Percentiles rank a stretch among this genome's conserved stretches.
phyloP scores from a whole-genome alignment of 2,888 invertebrate genomes.

The Tipula confusa region DNA sequence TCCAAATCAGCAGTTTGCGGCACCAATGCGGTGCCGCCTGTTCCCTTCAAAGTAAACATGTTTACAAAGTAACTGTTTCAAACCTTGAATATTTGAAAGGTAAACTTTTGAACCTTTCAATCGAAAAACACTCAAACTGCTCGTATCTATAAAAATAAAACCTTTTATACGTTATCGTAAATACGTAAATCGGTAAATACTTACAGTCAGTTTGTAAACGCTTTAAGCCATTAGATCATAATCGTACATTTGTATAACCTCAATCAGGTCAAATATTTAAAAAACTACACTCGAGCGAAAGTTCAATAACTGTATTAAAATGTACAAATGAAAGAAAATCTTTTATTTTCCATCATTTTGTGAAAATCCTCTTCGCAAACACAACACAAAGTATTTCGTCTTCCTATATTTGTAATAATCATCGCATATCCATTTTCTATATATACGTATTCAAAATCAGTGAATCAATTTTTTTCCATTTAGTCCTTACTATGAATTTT shows the following conservation, averaged over 20 bases:
- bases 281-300: not conserved
- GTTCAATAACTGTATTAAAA: not conserved
- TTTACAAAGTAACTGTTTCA: too few species aligned
- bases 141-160: too few species aligned
- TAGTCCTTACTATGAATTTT: not conserved
- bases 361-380: not conserved
- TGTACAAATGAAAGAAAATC: not conserved
- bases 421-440: not conserved
- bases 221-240: too few species aligned
- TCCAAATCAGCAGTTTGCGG: too few species aligned
- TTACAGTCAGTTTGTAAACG: too few species aligned
- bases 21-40: too few species aligned
- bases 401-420: slow-evolving; percentile 4
- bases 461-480: not conserved
- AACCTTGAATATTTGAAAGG: too few species aligned
- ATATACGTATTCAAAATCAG: not conserved
- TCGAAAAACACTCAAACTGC: too few species aligned
- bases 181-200: too few species aligned
- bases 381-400: not conserved
- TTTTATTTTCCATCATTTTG: not conserved
- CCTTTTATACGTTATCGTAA: too few species aligned
- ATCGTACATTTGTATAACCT: not conserved
- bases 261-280: not conserved
- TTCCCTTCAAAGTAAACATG: too few species aligned
- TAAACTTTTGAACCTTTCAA: too few species aligned